phyloP scores from a whole-genome alignment of 2,113 vertebrate species.

The Notechis scutatus region DNA sequence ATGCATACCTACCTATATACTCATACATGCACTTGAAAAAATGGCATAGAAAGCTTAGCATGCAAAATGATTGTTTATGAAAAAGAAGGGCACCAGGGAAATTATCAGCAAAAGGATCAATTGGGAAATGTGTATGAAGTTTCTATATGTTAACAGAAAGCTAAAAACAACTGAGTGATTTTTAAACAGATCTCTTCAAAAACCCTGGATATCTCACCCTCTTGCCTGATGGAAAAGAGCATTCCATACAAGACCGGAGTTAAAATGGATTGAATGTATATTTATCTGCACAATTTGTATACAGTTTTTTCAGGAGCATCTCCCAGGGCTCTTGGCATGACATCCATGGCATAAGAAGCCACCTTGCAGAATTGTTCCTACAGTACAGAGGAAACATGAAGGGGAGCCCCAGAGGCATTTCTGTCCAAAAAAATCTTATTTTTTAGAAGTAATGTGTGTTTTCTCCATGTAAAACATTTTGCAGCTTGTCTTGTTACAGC shows the following conservation, averaged over 20 bases:
- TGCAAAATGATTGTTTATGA: neutral
- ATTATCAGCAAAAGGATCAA: neutral
- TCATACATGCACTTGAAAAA: neutral
- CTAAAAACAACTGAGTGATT: neutral
- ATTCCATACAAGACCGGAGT: neutral
- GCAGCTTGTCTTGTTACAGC: conserved; percentile 86
- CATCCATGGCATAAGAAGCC: neutral
- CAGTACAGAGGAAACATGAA: neutral
- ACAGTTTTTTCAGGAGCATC: neutral
- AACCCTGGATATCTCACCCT: neutral
- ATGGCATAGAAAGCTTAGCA: neutral
- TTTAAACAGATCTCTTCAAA: neutral
- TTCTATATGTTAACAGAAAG: neutral
- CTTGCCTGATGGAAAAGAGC: neutral
- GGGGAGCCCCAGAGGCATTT: conserved; percentile 7
- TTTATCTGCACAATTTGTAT: neutral
- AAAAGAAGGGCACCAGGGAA: neutral
- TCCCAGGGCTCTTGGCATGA: neutral
- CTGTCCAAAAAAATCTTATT: conserved; percentile 32
- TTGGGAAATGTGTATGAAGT: neutral
- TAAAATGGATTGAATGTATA: neutral
- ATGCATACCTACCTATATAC: neutral
- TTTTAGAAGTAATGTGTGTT: conserved; percentile 52
- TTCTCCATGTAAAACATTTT: conserved; percentile 75
- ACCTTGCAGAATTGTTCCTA: neutral